These are phyloP conservation scores for Eristalis intricaria DNA, from an alignment of 2,888 invertebrate genomes.

Conservation along the genomic window DNA sequence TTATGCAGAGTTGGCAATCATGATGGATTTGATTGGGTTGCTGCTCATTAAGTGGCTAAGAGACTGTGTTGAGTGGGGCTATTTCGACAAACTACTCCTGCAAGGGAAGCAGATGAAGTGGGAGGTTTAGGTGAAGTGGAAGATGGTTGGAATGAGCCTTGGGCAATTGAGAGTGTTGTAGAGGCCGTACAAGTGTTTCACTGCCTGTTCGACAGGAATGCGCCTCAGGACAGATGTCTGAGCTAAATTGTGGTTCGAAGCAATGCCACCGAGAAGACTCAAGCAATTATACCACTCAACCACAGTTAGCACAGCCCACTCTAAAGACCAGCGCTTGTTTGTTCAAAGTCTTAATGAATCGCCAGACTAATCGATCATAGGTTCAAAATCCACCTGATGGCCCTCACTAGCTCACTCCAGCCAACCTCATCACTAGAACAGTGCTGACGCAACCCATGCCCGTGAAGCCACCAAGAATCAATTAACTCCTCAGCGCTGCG, in stretches of 20 bases:
- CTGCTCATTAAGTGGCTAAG: not conserved
- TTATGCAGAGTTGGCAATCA: not conserved
- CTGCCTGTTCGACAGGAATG: no score
- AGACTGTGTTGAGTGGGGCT: not conserved
- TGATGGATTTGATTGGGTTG: not conserved
- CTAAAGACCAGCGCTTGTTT: not conserved
- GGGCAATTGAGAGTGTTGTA: no score
- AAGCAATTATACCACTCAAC: not conserved
- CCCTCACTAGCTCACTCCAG: not conserved
- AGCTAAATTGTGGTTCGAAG: no score
- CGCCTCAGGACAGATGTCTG: no score
- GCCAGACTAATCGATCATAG: not conserved
- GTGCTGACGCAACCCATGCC: not conserved
- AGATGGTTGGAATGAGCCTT: no score
- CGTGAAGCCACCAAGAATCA: not conserved
- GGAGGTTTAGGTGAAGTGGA: no score
- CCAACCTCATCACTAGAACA: no score
- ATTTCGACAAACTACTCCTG: not conserved
- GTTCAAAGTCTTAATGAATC: not conserved
- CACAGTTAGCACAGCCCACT: not conserved
- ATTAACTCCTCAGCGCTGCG: slow-evolving; percentile 19
- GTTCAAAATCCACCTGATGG: not conserved
- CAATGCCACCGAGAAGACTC: no score
- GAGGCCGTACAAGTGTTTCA: no score
- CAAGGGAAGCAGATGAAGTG: no score